Evolutionary conservation across 2,113 vertebrate genomes (phyloP).

Genomic region (Xiphias gladius): DNA sequence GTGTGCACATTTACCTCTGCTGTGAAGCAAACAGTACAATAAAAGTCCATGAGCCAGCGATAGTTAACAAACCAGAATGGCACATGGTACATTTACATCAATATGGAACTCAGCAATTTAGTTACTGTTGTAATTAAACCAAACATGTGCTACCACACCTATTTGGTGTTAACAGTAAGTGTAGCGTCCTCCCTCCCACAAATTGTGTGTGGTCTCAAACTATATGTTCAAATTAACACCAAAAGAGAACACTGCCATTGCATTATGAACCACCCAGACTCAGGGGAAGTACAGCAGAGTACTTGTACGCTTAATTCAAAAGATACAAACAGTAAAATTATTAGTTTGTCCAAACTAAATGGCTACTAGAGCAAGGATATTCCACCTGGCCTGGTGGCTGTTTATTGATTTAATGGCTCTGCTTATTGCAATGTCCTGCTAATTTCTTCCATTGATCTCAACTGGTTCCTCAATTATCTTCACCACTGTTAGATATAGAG

Average conservation of each 20-base stretch:
- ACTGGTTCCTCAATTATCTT: constrained; percentile 28
- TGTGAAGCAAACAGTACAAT: constrained; percentile 3
- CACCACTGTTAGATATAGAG: neutral
- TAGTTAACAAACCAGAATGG: constrained; percentile 26
- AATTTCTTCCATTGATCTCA: constrained; percentile 51
- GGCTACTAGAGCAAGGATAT: constrained; percentile 25
- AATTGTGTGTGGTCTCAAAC: constrained; percentile 28
- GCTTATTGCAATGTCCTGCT: constrained; percentile 34
- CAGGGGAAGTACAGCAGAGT: neutral
- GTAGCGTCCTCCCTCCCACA: neutral
- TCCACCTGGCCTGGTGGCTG: constrained; percentile 17
- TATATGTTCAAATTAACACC: neutral
- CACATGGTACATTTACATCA: constrained; percentile 41
- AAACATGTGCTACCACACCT: constrained; percentile 30
- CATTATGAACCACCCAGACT: neutral
- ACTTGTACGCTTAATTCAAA: neutral
- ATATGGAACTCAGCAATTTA: constrained; percentile 34
- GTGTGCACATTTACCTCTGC: neutral
- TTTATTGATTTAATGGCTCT: constrained; percentile 48
- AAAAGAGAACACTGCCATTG: constrained; percentile 8
- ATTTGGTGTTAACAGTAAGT: neutral
- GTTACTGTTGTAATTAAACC: neutral
- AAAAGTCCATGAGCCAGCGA: constrained; percentile 14
- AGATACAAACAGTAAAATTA: neutral
- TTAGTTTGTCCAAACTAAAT: constrained; percentile 3